These are phyloP conservation scores for Quadroppia sp. DNA, from an alignment of 2,888 invertebrate species.

Conservation along the genomic window DNA sequence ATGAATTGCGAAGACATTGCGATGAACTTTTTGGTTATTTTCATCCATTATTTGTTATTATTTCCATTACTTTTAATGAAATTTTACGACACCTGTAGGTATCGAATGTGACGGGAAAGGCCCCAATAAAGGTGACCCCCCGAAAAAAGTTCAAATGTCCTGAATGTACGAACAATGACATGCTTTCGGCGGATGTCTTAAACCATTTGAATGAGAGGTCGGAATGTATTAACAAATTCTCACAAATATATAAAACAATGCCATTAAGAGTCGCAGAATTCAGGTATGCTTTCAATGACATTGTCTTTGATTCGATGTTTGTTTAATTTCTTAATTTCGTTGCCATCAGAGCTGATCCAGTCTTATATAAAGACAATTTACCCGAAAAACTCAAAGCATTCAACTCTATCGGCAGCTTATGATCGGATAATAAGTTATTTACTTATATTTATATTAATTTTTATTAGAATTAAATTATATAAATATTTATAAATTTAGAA, in stretches of 20 bases:
- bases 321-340: neutral
- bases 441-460: slow-evolving; percentile 14
- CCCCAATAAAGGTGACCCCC: slow-evolving; percentile 80
- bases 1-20: slow-evolving; percentile 99
- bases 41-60: neutral
- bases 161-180: slow-evolving; percentile 86
- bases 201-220: slow-evolving; percentile 88
- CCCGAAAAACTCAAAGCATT: slow-evolving; percentile 81
- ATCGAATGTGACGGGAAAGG: slow-evolving; percentile 81
- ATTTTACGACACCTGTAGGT: slow-evolving; percentile 17
- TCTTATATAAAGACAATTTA: slow-evolving; percentile 79
- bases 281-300: slow-evolving; percentile 45
- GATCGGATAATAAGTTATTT: neutral
- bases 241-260: slow-evolving; percentile 76
- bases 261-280: slow-evolving; percentile 84
- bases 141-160: slow-evolving; percentile 96
- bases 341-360: slow-evolving; percentile 73
- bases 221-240: slow-evolving; percentile 76
- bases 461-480: slow-evolving; percentile 12
- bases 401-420: slow-evolving; percentile 73
- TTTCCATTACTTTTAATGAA: neutral
- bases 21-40: slow-evolving; percentile 86
- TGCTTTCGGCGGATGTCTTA: slow-evolving; percentile 71
- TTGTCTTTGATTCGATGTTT: slow-evolving; percentile 8
- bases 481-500: no score